Base-by-base conservation (phyloP, 2,888 invertebrate species). In the Drosophila histrio region DNA sequence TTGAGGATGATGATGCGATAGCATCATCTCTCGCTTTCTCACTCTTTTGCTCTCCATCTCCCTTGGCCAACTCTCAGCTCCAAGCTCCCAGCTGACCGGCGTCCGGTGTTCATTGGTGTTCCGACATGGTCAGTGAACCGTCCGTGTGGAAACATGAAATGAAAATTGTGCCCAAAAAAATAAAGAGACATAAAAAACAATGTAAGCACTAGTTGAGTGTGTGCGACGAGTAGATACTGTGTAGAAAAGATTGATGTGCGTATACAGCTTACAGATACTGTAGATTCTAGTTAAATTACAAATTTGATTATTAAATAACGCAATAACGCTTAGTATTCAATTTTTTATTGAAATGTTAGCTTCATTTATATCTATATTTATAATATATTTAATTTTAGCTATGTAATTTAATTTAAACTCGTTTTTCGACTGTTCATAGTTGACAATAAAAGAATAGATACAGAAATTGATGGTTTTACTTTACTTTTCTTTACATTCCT, bases 91-190 rank as follows among this genome's bases (percentile, higher is more conserved):
- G 70, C 74, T 73, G 73, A 74, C 74, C 74, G 74, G 70, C 74
- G 64, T 68, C 62, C 62, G 68, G 59, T 68, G 53, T 58, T 53
- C 24, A 41, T 44, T 52, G 26, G 22, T 47, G 26, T 32, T 50
- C 15, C 41, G 60, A 41, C 22, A 54, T 80, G 82, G 82, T 82
- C 82, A 82, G 65, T 82, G 82, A 82, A 82, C 82, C 71, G 69
- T 57, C 62, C 26, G 56, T 65, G 57, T 65, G 57, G 58, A 61
- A 72, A 75, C 74, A 72, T 75, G 36, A 69, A 70, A 72, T 66
- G 43, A 53, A 65, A 84, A 79, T 77, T 64, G 65, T 85, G 36
- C 30, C 65, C 57, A 64, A 79, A 77, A 64, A 44, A 54, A 50
- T 6, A 43, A 36, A 24, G 24, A 32, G 13, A 19, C 2, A 21